A percentile compares a stretch with the other conserved stretches of the same genome.
Conservation (phyloP, 2,113 vertebrate genomes). For the Lamprotornis superbus region DNA sequence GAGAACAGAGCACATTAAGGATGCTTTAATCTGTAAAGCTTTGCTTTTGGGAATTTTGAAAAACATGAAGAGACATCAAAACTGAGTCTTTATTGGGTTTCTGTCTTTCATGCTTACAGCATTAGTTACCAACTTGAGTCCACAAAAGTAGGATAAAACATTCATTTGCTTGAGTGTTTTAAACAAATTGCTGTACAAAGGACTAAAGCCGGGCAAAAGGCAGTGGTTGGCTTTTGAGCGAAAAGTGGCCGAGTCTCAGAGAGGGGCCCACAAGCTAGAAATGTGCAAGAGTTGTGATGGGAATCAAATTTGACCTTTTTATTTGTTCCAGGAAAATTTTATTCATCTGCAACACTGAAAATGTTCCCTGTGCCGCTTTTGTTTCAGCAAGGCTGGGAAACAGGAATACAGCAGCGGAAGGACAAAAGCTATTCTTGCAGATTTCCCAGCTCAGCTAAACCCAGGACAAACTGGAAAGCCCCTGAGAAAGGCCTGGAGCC, state of each 20-base stretch:
- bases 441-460: conserved; percentile 15
- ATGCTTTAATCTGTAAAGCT: not conserved
- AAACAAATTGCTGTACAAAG: not conserved
- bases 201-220: accelerated
- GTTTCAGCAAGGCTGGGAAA: conserved; percentile 11
- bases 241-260: not conserved
- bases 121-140: not conserved
- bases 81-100: not conserved
- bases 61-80: not conserved
- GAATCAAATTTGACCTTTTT: not conserved
- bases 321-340: not conserved
- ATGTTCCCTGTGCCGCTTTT: not conserved
- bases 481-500: not conserved
- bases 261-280: not conserved
- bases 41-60: not conserved
- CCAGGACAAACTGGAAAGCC: accelerated
- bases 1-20: not conserved
- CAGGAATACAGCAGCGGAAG: not conserved
- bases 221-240: not conserved
- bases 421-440: conserved; percentile 32
- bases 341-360: not conserved
- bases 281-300: not conserved
- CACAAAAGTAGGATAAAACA: not conserved
- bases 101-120: not conserved
- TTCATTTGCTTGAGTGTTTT: not conserved